These are phyloP conservation scores for Heliconius nattereri DNA, from an alignment of 1,140 invertebrate species.

Conservation along the genomic window DNA sequence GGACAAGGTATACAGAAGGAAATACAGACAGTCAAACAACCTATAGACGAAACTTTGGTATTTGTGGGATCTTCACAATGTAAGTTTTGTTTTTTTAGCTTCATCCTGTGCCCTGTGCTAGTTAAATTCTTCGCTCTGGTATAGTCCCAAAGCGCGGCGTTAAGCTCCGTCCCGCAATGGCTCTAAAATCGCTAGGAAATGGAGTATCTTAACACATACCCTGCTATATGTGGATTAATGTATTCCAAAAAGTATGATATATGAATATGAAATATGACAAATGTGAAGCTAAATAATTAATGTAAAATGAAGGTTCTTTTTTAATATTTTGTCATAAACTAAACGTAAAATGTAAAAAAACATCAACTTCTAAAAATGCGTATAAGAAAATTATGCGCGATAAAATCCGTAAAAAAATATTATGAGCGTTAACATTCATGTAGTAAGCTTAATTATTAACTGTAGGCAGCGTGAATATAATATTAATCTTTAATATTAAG, in stretches of 20 bases:
- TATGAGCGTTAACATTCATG: too few species aligned
- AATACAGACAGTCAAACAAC: constrained; percentile 54
- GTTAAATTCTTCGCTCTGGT: neutral
- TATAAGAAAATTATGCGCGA: neutral
- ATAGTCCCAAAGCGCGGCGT: neutral
- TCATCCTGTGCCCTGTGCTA: too few species aligned
- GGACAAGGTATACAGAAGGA: constrained; percentile 53
- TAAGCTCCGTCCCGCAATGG: neutral
- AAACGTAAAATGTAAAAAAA: neutral
- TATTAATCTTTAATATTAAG: too few species aligned
- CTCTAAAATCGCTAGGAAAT: neutral
- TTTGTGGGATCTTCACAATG: constrained; percentile 61
- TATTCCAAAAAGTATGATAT: too few species aligned
- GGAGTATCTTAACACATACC: neutral
- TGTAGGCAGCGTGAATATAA: too few species aligned
- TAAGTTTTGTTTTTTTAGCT: constrained; percentile 39
- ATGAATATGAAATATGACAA: too few species aligned
- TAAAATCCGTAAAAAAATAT: neutral
- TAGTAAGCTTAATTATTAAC: too few species aligned
- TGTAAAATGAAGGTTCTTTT: neutral
- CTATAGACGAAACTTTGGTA: constrained; percentile 53
- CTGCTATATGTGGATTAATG: neutral
- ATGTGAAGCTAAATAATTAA: neutral
- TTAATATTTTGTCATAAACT: neutral
- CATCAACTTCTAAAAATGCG: neutral